phyloP scores from a whole-genome alignment of 37 sponge, comb jelly and placozoan species.

The Mnemiopsis leidyi region DNA sequence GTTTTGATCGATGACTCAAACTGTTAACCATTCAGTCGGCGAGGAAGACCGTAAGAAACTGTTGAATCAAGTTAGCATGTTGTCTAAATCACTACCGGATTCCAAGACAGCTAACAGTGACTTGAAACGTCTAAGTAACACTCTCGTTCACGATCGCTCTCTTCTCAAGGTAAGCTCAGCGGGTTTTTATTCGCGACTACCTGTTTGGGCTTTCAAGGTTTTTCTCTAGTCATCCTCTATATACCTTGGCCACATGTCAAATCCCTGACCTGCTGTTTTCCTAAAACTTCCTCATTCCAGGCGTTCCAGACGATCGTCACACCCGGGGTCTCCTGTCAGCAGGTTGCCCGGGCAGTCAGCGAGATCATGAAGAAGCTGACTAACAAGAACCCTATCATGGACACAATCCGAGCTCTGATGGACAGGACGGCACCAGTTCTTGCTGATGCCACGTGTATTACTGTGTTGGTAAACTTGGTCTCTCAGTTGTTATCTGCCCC shows the following conservation, averaged over 20 bases:
- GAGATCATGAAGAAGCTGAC: constrained; percentile 68
- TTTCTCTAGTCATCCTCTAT: too few species aligned
- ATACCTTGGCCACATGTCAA: too few species aligned
- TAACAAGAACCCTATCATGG: constrained; percentile 67
- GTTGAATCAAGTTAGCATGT: constrained; percentile 53
- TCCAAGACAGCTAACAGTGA: constrained; percentile 62
- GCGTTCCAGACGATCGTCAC: constrained; percentile 62
- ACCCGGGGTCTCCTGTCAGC: constrained; percentile 37
- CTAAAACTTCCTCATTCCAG: background rate
- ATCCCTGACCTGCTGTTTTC: too few species aligned
- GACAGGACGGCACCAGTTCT: constrained; percentile 73
- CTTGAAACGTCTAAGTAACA: constrained; percentile 41
- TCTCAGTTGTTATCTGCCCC: constrained; percentile 43
- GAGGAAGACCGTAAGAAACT: constrained; percentile 64
- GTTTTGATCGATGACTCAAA: background rate
- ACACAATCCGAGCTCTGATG: constrained; percentile 70
- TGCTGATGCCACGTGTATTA: constrained; percentile 67
- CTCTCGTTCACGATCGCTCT: constrained; percentile 54
- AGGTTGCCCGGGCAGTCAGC: constrained; percentile 23
- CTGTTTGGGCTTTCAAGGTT: too few species aligned
- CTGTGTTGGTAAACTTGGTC: constrained; percentile 39
- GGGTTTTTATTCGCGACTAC: too few species aligned
- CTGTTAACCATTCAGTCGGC: constrained; percentile 37
- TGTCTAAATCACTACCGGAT: constrained; percentile 53
- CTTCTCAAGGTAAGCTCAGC: constrained; percentile 66